phyloP scores from a whole-genome alignment of 2,888 invertebrate genomes.

The Endotricha flammealis region DNA sequence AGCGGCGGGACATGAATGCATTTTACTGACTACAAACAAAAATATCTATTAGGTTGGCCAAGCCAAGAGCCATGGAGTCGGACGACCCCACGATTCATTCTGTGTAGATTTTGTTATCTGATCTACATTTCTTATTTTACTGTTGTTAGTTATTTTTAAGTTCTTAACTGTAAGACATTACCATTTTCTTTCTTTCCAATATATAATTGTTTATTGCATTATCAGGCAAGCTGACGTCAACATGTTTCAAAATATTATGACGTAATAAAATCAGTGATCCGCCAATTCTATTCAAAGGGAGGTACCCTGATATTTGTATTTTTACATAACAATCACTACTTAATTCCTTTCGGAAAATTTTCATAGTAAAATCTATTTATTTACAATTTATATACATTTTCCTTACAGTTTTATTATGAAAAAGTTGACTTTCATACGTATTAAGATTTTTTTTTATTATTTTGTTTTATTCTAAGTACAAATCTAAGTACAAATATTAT shows the following conservation, averaged over 20 bases:
- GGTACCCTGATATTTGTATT: constrained; percentile 72
- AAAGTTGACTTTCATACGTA: background rate
- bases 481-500: background rate
- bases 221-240: background rate
- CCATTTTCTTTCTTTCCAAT: too few species aligned
- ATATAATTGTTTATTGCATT: background rate
- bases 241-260: background rate
- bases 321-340: constrained; percentile 52
- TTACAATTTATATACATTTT: constrained; percentile 39
- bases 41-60: too few species aligned
- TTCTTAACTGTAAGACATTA: too few species aligned
- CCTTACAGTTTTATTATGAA: constrained; percentile 10
- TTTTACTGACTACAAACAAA: too few species aligned
- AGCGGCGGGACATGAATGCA: too few species aligned
- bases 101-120: too few species aligned
- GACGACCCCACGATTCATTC: too few species aligned
- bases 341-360: constrained; percentile 38
- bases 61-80: too few species aligned
- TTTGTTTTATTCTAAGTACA: too few species aligned
- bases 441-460: background rate
- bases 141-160: too few species aligned
- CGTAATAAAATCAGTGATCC: constrained; percentile 43
- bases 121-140: too few species aligned
- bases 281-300: constrained; percentile 47
- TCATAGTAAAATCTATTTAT: constrained; percentile 50